These are phyloP conservation scores for Pectinophora gossypiella DNA, from an alignment of 1,140 invertebrate genomes.

Conservation along the genomic window DNA sequence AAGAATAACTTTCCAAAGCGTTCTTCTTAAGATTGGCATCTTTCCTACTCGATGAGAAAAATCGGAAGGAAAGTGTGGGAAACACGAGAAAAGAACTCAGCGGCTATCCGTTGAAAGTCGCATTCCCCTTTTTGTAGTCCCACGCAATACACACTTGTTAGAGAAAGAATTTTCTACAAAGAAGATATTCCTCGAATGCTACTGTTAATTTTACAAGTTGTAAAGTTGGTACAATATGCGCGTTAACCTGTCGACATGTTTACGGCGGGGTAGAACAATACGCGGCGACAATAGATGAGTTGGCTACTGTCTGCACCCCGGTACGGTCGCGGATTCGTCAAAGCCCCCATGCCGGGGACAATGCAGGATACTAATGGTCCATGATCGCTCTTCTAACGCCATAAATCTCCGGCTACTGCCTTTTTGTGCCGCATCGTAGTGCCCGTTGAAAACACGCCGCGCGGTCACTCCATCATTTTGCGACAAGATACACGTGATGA, in stretches of 20 bases:
- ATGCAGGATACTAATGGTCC: conserved; percentile 62
- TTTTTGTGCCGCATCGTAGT: conserved; percentile 36
- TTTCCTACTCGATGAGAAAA: too few species aligned
- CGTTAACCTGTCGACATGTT: conserved; percentile 66
- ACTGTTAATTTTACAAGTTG: conserved; percentile 26
- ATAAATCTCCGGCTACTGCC: conserved; percentile 63
- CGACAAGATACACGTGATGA: conserved; percentile 14
- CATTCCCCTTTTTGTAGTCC: background rate
- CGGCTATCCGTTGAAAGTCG: too few species aligned
- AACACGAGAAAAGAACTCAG: too few species aligned
- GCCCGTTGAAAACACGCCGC: background rate
- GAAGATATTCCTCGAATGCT: conserved; percentile 9
- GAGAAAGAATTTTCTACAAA: background rate
- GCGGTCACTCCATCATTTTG: conserved; percentile 9
- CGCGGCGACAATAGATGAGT: conserved; percentile 14
- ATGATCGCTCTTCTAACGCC: conserved; percentile 58
- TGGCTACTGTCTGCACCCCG: conserved; percentile 46
- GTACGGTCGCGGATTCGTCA: conserved; percentile 29
- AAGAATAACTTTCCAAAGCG: too few species aligned
- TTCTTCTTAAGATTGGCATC: too few species aligned
- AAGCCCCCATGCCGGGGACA: conserved; percentile 58
- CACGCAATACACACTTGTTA: conserved; percentile 10
- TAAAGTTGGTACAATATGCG: conserved; percentile 3
- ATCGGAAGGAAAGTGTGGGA: too few species aligned
- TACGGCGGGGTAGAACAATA: conserved; percentile 58